phyloP scores from a whole-genome alignment of 2,888 invertebrate species.

The Agrochola lychnidis region DNA sequence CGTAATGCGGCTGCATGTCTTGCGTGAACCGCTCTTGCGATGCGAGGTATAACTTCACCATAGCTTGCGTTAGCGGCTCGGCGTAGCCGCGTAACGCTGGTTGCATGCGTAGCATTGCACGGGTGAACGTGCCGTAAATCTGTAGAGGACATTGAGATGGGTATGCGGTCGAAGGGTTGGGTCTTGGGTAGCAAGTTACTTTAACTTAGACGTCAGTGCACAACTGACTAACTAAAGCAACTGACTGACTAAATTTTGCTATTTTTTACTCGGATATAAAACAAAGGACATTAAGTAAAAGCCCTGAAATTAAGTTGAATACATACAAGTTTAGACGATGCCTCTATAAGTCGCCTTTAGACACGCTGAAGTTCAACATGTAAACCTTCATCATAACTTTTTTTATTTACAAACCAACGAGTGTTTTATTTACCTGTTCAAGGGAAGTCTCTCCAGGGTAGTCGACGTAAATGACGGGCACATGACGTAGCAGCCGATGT shows the following conservation, averaged over 20 bases:
- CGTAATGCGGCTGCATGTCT: conserved; percentile 99
- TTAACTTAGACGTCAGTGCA: too few species aligned
- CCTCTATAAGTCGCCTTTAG: background rate
- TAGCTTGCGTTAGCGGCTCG: conserved; percentile 99
- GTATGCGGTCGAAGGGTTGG: too few species aligned
- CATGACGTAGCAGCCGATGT: conserved; percentile 96
- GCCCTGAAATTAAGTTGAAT: background rate
- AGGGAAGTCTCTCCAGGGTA: conserved; percentile 99
- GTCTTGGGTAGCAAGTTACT: too few species aligned
- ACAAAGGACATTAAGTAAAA: background rate
- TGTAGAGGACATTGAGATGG: conserved; percentile 72
- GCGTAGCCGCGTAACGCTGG: conserved; percentile 98
- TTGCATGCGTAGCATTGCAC: conserved; percentile 99
- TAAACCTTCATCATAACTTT: too few species aligned
- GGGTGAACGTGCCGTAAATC: conserved; percentile 99
- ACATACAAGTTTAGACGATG: background rate
- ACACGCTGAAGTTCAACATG: background rate
- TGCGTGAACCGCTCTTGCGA: conserved; percentile 99
- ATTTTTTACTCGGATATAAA: background rate
- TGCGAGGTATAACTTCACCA: conserved; percentile 99
- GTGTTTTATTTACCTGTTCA: conserved; percentile 89
- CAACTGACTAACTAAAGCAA: background rate
- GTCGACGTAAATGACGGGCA: conserved; percentile 99
- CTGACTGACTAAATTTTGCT: too few species aligned
- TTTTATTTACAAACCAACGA: background rate